Base-by-base conservation (phyloP, 2,888 invertebrate species). In the Margaritifera margaritifera region DNA sequence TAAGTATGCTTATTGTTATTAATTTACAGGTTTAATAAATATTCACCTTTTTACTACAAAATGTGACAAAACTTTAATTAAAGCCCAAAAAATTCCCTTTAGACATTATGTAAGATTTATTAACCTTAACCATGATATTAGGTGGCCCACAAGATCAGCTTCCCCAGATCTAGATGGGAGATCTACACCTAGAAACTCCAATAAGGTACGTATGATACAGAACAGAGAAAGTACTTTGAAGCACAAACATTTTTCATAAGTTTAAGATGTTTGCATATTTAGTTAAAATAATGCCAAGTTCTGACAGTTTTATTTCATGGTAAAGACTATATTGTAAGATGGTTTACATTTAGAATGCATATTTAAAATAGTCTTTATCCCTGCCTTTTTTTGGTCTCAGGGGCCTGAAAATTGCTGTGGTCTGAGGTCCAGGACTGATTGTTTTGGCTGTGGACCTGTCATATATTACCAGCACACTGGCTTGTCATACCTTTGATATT, bases 121-220 rank as follows among this genome's bases (percentile, higher is more conserved):
- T 27, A 50, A 55, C 8, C 22, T 50, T 50, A 20, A 59, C 69
- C 75, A 74, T 75, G 65, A 77, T 22, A 50, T 27, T 24, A 88
- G 86, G 84, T 89, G 89, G 89, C 89, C 89, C 6, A 80, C 82
- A 42, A 69, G 85, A 31, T 76, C 85, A 6, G 77, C 83, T 19
- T 87, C 88, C 5, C 85, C 86, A 55, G 88, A 89, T 54, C 72
- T 86, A n/a, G 89, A 88, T 31, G 75, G 84, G 6, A 71, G 87
- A 53, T 75, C 84, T n/a, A 86, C 87, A 42, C 86, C 86, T 3
- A 76, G 86, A 69, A 79, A 79, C 50, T 79, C 75, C 57, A 81
- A 79, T 56, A 84, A 84, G 74, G 80, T 76, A 61, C 58, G 55
- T 62, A 15, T 25, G 4, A 42, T 50, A 42, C 15, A 4, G 42